Evolutionary conservation across 2,888 invertebrate genomes (phyloP).

Genomic region (Aelia acuminata): DNA sequence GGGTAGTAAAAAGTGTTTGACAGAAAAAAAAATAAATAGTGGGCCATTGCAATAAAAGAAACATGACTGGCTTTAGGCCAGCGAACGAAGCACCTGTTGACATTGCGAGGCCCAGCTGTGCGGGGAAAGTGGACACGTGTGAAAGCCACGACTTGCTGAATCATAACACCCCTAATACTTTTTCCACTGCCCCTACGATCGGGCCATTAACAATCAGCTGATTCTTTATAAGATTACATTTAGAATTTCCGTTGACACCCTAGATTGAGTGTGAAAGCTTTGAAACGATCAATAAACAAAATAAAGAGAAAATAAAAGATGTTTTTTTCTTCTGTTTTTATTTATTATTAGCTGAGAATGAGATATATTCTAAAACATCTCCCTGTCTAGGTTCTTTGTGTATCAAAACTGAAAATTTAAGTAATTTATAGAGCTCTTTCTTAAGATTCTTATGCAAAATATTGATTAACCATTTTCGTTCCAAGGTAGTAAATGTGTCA

Average conservation of each 20-base stretch:
- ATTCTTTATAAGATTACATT: background rate
- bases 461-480: no score
- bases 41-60: background rate
- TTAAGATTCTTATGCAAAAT: no score
- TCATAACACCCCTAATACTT: background rate
- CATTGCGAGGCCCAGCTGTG: background rate
- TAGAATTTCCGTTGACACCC: background rate
- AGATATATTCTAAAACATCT: no score
- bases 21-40: background rate
- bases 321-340: no score
- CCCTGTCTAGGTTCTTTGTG: no score
- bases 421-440: no score
- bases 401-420: no score
- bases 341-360: no score
- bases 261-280: background rate
- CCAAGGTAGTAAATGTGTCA: no score
- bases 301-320: no score
- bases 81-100: background rate
- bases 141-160: background rate
- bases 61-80: background rate
- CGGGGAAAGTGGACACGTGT: conserved; percentile 7
- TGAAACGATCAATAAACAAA: no score
- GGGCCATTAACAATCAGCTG: background rate
- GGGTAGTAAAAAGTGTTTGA: background rate
- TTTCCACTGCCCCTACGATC: background rate